A percentile compares a stretch with the other conserved stretches of the same genome.
Conservation (phyloP, 2,113 vertebrate species). For the Noctilio leporinus region DNA sequence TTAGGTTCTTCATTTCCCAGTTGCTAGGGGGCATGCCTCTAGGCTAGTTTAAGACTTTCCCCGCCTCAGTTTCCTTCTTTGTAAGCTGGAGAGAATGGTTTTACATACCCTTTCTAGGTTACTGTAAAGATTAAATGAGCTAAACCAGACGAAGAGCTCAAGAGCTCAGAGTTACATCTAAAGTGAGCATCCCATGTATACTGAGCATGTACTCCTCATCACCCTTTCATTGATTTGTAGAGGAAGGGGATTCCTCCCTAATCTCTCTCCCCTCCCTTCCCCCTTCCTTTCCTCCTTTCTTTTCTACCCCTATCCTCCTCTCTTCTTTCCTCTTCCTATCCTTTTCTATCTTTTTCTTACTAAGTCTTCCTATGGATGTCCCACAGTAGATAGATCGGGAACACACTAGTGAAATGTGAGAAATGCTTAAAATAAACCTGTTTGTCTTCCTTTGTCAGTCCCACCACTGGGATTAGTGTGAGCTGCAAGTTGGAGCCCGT, state of each 20-base stretch:
- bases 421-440: background rate
- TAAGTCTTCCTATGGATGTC: background rate
- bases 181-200: fast-evolving
- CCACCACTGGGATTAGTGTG: background rate
- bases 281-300: background rate
- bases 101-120: background rate
- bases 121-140: background rate
- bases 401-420: background rate
- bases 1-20: background rate
- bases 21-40: background rate
- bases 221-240: fast-evolving
- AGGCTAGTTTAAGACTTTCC: background rate
- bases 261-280: fast-evolving
- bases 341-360: background rate
- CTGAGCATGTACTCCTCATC: background rate
- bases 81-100: background rate
- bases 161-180: background rate
- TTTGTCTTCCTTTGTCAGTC: background rate
- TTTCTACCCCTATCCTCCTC: fast-evolving
- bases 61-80: background rate
- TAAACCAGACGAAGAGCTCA: background rate
- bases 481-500: background rate
- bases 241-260: background rate
- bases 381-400: fast-evolving
- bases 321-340: too few species aligned